Base-by-base conservation (phyloP, 2,113 vertebrate genomes). In the Vireo altiloquus region DNA sequence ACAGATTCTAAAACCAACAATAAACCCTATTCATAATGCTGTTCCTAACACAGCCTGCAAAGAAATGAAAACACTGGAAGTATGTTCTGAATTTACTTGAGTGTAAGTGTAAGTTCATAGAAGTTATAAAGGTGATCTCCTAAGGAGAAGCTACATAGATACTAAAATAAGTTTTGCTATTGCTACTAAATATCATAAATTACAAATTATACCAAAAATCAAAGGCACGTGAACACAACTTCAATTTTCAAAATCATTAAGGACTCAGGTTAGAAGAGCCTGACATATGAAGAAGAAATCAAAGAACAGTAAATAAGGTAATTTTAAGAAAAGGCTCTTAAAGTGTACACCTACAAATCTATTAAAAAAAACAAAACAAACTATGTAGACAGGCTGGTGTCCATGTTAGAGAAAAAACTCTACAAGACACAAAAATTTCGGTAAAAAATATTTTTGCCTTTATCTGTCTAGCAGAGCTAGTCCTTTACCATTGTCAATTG, bases 51-150 rank as follows among this genome's bases (percentile, higher is more conserved):
- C 4, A 86, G 27, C 15, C 47, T 50, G 60, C 53, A 69, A 72
- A 61, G 27, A 6, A 74, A 0, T 53, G 21, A 35, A 77, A 86
- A 65, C 15, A 40, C 0, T 28, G 59, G 3, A 74, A 42, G 8
- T 10, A 59, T 7, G 7, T 50, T 77, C 82, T 59, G 42, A 83
- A 25, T 53, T 92, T 50, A 57, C 14, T 31, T 49, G 30, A 64
- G 64, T 7, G 0, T 15, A 65, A 90, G 10, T 13, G 1, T 31
- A 68, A 84, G 14, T 59, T 87, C 24, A 63, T 2, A 0, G 7
- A 57, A 84, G 22, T 53, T 49, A 63, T 8, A 81, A 69, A 63
- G 10, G 30, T 15, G 20, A 81, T 27, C 20, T 40, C 37, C 28
- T 72, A 85, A 44, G 37, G 10, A 65, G 19, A 68, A 75, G 35